Base-by-base conservation (phyloP, 2,113 vertebrate genomes). In the Charina bottae region DNA sequence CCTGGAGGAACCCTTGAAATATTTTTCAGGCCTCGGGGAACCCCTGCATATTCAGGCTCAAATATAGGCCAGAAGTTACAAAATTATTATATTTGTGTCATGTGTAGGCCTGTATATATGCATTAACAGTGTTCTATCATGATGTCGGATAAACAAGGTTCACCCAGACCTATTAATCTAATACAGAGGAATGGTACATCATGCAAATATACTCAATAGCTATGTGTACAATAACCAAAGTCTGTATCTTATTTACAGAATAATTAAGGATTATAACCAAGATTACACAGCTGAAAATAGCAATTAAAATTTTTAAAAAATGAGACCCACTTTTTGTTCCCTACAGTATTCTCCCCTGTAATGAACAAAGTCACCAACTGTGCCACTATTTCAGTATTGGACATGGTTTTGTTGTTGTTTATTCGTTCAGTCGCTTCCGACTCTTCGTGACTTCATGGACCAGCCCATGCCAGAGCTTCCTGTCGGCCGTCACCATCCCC, bases 301-400 rank as follows among this genome's bases (percentile, higher is more conserved):
- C 8, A 33, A 59, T 42, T 37, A 2, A 42, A 26, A 8, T 42
- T 26, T 17, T 28, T 37, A 11, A 11, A 6, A 13, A 28, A 9
- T 28, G 58, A 60, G 19, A 59, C 33, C 86, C 56, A 88, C 49
- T 46, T 1, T 26, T 24, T 42, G 42, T 64, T 26, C 28, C 23
- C 24, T 4, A 9, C 12, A 28, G 56, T 60, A 62, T 24, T 64
- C 17, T 28, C 37, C 55, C 85, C 42, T 42, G 42, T 42, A 42
- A 53, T 11, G 28, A 42, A 42, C 42, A 42, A 24, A 4, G 24
- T 59, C 7, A 49, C 24, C 26, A 54, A 24, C 7, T n/a, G 88
- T 93, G 68, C 28, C 87, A 2, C 68, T 89, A 90, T 87, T 93
- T 93, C 93, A 84, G 24, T 60, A 26, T 62, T 64, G 90, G 42